Percentiles rank a stretch among this genome's conserved stretches.
These are phyloP conservation scores for Eulithis prunata DNA, from an alignment of 2,888 invertebrate genomes.

Conservation along the genomic window DNA sequence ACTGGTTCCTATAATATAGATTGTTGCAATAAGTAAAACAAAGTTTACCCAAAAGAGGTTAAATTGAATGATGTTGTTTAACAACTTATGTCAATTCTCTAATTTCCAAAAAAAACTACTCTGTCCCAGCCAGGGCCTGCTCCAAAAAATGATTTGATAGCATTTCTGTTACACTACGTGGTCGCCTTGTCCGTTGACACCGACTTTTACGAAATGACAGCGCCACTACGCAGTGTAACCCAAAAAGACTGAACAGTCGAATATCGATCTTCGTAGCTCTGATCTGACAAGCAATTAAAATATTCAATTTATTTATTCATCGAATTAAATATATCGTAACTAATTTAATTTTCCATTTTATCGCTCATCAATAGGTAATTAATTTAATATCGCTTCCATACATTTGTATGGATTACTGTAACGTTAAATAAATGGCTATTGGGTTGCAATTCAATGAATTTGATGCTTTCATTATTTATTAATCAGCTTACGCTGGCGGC, in stretches of 20 bases:
- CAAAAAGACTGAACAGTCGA: no score
- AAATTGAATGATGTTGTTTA: no score
- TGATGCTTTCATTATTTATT: constrained; percentile 5
- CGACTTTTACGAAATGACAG: no score
- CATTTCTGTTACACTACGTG: no score
- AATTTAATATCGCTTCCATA: constrained; percentile 13
- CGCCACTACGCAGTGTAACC: no score
- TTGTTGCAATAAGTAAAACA: no score
- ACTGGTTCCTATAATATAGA: not conserved
- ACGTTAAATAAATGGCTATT: constrained; percentile 16
- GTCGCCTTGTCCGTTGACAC: no score
- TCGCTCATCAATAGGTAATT: constrained; percentile 18
- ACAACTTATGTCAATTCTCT: not conserved
- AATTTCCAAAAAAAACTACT: constrained; percentile 15
- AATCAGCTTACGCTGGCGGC: constrained; percentile 1
- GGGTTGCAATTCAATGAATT: constrained; percentile 13
- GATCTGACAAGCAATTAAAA: constrained; percentile 20
- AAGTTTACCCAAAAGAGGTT: no score
- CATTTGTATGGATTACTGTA: constrained; percentile 18
- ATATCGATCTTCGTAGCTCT: no score
- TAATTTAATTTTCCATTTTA: constrained; percentile 17
- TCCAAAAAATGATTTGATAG: no score
- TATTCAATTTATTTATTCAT: constrained; percentile 25
- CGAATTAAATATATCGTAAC: constrained; percentile 19
- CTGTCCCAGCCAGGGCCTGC: not conserved